Evolutionary conservation across 2,797 vertebrate species (phyloP).

Genomic region (Thripadectes ignobilis): DNA sequence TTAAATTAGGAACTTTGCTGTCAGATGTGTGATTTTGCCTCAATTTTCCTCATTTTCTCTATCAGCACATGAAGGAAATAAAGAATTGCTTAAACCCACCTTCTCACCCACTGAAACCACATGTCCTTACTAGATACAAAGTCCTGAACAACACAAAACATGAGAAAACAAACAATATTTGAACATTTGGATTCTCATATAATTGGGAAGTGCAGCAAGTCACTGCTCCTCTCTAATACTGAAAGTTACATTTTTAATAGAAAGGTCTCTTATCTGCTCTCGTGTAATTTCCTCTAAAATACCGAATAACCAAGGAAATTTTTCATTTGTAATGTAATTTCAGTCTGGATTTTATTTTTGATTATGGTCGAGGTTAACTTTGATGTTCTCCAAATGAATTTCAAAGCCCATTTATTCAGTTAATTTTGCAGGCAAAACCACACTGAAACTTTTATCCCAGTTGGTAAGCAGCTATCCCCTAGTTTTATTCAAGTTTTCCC

Average conservation of each 20-base stretch:
- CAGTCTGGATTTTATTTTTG: conserved; percentile 72
- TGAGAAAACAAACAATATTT: conserved; percentile 3
- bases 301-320: conserved; percentile 45
- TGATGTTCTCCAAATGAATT: conserved; percentile 74
- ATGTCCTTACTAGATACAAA: neutral
- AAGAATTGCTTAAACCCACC: fast-evolving
- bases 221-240: neutral
- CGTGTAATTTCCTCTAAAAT: conserved; percentile 34
- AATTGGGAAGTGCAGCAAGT: neutral
- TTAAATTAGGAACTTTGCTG: neutral
- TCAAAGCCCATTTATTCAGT: conserved; percentile 76
- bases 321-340: conserved; percentile 70
- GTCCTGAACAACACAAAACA: neutral
- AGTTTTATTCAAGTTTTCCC: conserved; percentile 85
- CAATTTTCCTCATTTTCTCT: neutral
- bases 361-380: conserved; percentile 69
- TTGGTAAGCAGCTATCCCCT: conserved; percentile 77
- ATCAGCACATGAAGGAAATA: neutral
- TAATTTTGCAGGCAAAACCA: conserved; percentile 77
- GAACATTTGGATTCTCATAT: neutral
- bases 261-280: conserved; percentile 22
- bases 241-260: conserved; percentile 28
- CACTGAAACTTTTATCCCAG: conserved; percentile 78
- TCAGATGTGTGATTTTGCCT: neutral
- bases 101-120: neutral